These are phyloP conservation scores for Ginglymostoma cirratum DNA, from an alignment of 2,113 vertebrate genomes.

Conservation along the genomic window DNA sequence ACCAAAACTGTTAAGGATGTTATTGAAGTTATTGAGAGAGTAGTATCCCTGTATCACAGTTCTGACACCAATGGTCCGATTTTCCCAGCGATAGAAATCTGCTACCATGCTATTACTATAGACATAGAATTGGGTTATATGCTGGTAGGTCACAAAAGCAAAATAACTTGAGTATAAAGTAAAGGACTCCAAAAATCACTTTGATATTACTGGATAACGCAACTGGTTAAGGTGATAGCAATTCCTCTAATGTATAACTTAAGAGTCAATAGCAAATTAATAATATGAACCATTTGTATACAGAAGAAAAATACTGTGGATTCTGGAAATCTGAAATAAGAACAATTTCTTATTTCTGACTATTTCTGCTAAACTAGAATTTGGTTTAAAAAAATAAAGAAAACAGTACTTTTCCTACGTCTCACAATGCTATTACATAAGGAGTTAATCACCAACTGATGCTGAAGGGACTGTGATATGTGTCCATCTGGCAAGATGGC, in stretches of 20 bases:
- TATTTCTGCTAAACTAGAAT: not conserved
- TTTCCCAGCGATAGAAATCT: slow-evolving; percentile 77
- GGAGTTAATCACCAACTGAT: too few species aligned
- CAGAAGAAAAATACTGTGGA: too few species aligned
- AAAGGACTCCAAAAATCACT: not conserved
- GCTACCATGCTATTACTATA: slow-evolving; percentile 82
- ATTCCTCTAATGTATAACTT: not conserved
- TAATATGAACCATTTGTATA: not conserved
- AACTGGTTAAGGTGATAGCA: not conserved
- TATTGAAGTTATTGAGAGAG: slow-evolving; percentile 97
- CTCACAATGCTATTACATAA: too few species aligned
- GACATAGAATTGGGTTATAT: not conserved
- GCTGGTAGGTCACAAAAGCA: not conserved
- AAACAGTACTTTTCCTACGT: not conserved
- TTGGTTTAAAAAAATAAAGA: not conserved
- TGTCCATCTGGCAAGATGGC: too few species aligned
- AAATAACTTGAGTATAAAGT: not conserved
- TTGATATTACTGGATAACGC: not conserved
- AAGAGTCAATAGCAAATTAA: not conserved
- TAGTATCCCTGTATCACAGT: slow-evolving; percentile 87
- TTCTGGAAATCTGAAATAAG: too few species aligned
- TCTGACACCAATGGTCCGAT: slow-evolving; percentile 71
- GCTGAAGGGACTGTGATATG: too few species aligned
- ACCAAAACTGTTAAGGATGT: slow-evolving; percentile 96
- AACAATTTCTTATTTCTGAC: too few species aligned